A percentile compares a stretch with the other conserved stretches of the same genome.
phyloP scores from a whole-genome alignment of 2,888 invertebrate genomes.

The Cephus spinipes region DNA sequence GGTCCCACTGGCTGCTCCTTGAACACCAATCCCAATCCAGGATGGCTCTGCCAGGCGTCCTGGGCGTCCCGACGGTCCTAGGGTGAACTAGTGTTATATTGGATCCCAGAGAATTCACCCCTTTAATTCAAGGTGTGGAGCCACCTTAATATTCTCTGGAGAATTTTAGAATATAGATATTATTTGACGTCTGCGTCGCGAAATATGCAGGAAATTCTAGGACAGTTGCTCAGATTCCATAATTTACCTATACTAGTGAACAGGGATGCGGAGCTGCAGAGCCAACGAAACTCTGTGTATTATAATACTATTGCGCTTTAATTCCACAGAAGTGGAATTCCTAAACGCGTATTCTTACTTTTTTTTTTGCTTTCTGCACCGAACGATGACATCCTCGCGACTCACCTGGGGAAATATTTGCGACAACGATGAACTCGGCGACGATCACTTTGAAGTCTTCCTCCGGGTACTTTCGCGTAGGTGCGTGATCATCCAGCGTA shows the following conservation, averaged over 20 bases:
- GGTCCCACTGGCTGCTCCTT: conserved; percentile 45
- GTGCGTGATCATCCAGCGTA: no score
- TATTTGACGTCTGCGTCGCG: not conserved
- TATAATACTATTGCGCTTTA: no score
- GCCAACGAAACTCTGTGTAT: not conserved
- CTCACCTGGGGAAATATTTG: no score
- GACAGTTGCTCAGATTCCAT: not conserved
- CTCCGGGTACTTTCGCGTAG: no score
- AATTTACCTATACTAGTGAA: not conserved
- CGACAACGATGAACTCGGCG: no score
- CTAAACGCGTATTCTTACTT: no score
- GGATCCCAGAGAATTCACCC: not conserved
- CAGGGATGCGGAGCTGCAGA: not conserved
- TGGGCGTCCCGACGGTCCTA: not conserved
- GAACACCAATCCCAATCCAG: conserved; percentile 21
- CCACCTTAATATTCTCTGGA: not conserved
- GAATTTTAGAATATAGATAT: not conserved
- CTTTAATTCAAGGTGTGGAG: not conserved
- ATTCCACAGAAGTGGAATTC: no score
- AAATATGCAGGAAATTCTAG: not conserved
- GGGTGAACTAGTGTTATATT: not conserved
- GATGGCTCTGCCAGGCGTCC: not conserved
- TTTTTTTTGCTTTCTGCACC: no score
- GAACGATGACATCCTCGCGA: no score
- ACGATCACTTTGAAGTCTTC: no score